These are phyloP conservation scores for Aurelia coerulea DNA, from an alignment of 30 jellyfish, hydroid and myxozoan species.

Conservation along the genomic window DNA sequence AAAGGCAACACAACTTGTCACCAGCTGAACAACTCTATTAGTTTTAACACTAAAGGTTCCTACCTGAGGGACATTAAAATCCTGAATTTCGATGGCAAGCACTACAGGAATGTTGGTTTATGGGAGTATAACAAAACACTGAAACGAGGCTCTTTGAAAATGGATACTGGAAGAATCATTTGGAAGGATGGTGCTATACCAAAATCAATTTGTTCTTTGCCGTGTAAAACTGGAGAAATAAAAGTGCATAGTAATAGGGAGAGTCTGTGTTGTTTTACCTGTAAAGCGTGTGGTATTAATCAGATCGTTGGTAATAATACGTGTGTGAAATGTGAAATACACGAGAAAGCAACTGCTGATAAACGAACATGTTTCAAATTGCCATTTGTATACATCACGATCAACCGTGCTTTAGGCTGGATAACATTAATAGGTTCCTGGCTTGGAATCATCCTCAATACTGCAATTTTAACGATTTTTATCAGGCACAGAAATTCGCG, in stretches of 20 bases:
- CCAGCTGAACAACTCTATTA: constrained; percentile 18
- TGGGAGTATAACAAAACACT: constrained; percentile 22
- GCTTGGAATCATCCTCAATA: constrained; percentile 56
- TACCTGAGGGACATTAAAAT: not conserved
- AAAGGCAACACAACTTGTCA: constrained; percentile 28
- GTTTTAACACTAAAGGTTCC: constrained; percentile 28
- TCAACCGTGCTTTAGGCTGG: not conserved
- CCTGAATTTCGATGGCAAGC: constrained; percentile 29
- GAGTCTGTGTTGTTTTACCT: constrained; percentile 77
- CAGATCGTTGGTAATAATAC: constrained; percentile 47
- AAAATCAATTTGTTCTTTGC: constrained; percentile 64
- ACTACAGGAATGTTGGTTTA: constrained; percentile 26
- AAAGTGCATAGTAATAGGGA: not conserved
- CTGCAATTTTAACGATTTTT: constrained; percentile 54
- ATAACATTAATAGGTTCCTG: constrained; percentile 35
- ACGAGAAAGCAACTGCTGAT: constrained; percentile 36
- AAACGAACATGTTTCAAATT: constrained; percentile 28
- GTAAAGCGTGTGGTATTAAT: constrained; percentile 55
- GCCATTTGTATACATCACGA: constrained; percentile 44
- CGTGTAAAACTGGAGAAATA: constrained; percentile 62
- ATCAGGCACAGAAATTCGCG: constrained; percentile 64
- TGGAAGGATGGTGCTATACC: constrained; percentile 35
- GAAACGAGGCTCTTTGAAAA: not conserved
- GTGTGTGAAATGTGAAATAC: constrained; percentile 57
- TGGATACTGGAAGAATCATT: not conserved